Evolutionary conservation across 2,888 invertebrate genomes (phyloP).

Genomic region (Trissolcus japonicus): DNA sequence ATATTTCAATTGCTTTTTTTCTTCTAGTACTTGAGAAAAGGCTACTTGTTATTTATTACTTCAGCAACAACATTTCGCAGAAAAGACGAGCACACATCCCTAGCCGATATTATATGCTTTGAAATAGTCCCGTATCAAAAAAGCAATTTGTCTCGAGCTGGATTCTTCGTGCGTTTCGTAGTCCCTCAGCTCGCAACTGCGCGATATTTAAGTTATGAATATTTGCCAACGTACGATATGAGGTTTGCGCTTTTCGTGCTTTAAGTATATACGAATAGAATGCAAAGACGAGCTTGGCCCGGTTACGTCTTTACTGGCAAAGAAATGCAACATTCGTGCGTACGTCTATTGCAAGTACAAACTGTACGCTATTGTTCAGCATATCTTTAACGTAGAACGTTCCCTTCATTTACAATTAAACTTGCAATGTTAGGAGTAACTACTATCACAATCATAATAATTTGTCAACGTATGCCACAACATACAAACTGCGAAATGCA

Average conservation of each 20-base stretch:
- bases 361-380: conserved; percentile 17
- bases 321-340: conserved; percentile 42
- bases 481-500: neutral
- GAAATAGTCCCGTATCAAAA: conserved; percentile 53
- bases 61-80: conserved; percentile 15
- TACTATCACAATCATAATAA: conserved; percentile 16
- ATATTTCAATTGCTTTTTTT: no score
- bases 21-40: neutral
- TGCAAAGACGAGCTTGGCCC: conserved; percentile 54
- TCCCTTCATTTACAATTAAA: conserved; percentile 39
- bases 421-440: conserved; percentile 21
- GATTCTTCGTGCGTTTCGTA: conserved; percentile 49
- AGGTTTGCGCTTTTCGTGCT: conserved; percentile 71
- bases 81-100: conserved; percentile 20
- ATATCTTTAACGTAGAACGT: conserved; percentile 30
- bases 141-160: conserved; percentile 58
- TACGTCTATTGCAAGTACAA: conserved; percentile 23
- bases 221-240: conserved; percentile 73
- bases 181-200: conserved; percentile 50
- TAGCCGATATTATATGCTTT: conserved; percentile 35
- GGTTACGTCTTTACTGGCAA: conserved; percentile 54
- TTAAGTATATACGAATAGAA: conserved; percentile 60
- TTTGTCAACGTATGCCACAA: neutral
- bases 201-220: conserved; percentile 73
- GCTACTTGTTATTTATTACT: conserved; percentile 31